Evolutionary conservation across 2,797 vertebrate species (phyloP).

Genomic region (Malacoraja senta): DNA sequence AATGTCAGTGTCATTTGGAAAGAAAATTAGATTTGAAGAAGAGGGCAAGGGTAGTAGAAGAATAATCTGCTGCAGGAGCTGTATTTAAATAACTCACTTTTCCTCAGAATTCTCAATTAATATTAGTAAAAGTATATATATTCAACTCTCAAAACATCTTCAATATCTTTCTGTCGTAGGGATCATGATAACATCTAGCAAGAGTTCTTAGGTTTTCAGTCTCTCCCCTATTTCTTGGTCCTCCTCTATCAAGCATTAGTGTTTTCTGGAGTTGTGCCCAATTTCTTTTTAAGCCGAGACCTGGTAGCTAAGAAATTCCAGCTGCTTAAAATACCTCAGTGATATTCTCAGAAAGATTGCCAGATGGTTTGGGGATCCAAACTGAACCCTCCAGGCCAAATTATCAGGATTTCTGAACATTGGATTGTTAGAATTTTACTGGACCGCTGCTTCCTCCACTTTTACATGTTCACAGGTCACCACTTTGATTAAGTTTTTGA

Average conservation of each 20-base stretch:
- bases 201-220: not conserved
- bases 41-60: slow-evolving; percentile 40
- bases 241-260: not conserved
- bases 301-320: not conserved
- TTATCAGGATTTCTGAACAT: too few species aligned
- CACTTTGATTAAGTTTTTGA: not conserved
- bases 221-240: not conserved
- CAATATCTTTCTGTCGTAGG: not conserved
- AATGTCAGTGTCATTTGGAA: not conserved
- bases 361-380: not conserved
- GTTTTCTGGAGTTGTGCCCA: not conserved
- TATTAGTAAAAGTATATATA: not conserved
- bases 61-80: slow-evolving; percentile 46
- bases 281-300: not conserved
- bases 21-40: slow-evolving; percentile 41
- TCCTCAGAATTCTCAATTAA: not conserved
- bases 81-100: slow-evolving; percentile 41
- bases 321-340: not conserved
- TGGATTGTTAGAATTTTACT: not conserved
- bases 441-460: not conserved
- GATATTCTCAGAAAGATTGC: not conserved
- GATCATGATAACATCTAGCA: not conserved
- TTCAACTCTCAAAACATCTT: not conserved
- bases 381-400: not conserved
- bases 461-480: not conserved